Base-by-base conservation (phyloP, 2,888 invertebrate species). In the Villa cingulata region DNA sequence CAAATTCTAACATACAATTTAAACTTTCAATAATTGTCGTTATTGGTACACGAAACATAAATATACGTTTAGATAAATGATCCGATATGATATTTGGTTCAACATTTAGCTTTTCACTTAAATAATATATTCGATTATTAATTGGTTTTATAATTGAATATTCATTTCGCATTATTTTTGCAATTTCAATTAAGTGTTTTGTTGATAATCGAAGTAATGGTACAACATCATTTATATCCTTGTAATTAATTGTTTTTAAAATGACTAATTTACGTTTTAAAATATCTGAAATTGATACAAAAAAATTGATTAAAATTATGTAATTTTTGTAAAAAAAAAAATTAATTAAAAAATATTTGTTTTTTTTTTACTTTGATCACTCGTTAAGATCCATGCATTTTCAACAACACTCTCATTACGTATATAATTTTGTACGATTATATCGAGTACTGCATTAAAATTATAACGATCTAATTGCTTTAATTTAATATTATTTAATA, bases 121-220 rank as follows among this genome's bases (percentile, higher is more conserved):
- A 67, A 56, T 72, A 78, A 56, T 78, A 77, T n/a, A 78, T 62
- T 45, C 78, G 72, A 60, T 77, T 78, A 47, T 62, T 59, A 52
- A 70, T 70, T 49, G 64, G 68, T 2, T 65, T 66, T 15, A 73
- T 63, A 43, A 62, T 56, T 4, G 55, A 55, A 9, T 62, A 55
- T 62, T 78, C 78, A 43, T 63, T 60, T 38, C 58, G 56, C n/a
- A 63, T 42, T 1, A 52, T 37, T 3, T 37, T 4, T 0, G 62
- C 56, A 9, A 68, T 45, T 48, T 58, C 62, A 0, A 57, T 55
- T 1, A 69, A 53, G 6, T 64, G 61, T 5, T 58, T 53, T 3
- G 66, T 32, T 2, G 74, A 67, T 37, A 77, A 58, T 41, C 69
- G 66, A 50, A 73, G 61, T 55, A 76, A 75, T 1, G 77, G 75